Evolutionary conservation across 2,113 vertebrate genomes (phyloP), one percentile per base, ranked within the genome.

Genomic region (Melanerpes aurifrons): DNA sequence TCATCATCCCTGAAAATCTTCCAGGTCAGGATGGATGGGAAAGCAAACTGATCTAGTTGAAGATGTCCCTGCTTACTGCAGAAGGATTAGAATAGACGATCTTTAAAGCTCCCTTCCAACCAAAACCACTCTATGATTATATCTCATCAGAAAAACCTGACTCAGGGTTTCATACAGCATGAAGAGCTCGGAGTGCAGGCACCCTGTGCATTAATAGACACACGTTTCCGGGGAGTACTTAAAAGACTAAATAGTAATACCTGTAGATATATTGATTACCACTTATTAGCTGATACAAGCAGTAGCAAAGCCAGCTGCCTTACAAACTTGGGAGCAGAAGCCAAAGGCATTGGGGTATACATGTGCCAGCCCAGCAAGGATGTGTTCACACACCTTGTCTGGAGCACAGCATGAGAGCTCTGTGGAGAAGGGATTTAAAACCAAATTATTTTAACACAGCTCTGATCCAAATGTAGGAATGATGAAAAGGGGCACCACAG

Each of bases 331-430:
- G 66, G 26, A 74, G 53, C 7, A 43, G 80, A 83, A 83, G 57
- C 5, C 74, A 56, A 78, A 86, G 50, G 17, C 57, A 37, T 7
- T 8, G 19, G 48, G 70, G 43, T 8, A 15, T 25, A 43, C 22
- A 4, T 9, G 0, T 1, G 64, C 18, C 64, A 86, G 70, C 16
- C 61, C 21, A 32, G 32, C 40, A 32, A 28, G 48, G 16, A 22
- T 15, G n/a, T 0, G 1, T 19, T 40, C 7, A 21, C 24, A 24
- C 4, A 1, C 31, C 32, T 57, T 2, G 0, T 12, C 18, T 2
- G 2, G 37, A 70, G 19, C 3, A 0, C 0, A 1, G 58, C 37
- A 35, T 48, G 62, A 9, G 53, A 59, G 45, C n/a, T 66, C 45
- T 81, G 3, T 1, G 21, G 40, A 71, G 21, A 58, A 43, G 5